Evolutionary conservation across 2,888 invertebrate species (phyloP), one percentile per base, ranked within the genome.

Genomic region (Hanleya hanleyi): DNA sequence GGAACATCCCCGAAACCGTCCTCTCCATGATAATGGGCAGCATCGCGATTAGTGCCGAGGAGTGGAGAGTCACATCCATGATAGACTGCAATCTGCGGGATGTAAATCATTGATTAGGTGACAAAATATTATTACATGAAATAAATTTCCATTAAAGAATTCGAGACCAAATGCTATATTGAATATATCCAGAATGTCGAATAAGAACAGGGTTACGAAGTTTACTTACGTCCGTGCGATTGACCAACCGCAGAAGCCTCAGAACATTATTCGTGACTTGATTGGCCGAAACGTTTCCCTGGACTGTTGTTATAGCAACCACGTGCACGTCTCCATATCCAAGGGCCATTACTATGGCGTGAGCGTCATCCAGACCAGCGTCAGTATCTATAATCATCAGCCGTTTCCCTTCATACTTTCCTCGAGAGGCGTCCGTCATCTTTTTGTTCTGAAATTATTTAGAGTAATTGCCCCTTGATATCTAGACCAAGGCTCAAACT

Each of bases 1-100:
- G 91, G 91, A 12, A 92, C 91, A 85, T 95, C 94, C 1, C 95
- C 95, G 73, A 95, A 93, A 1, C 95, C 95, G 88, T 95, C 95
- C 32, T 86, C 83, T 0, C 95, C 95, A 83, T 93, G 93, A 79
- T 92, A 95, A 78, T 91, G 66, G 29, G 72, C 68, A 32, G 68
- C 76, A 1, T 68, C 62, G 26, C 68, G 71, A 37, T 71, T 57
- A 62, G 76, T 71, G 18, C 76, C 80, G 49, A 82, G 67, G 62
- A 82, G 67, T 47, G 81, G 76, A n/a, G 69, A 83, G 9, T 85
- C 81, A 18, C 91, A 88, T 0, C 92, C 92, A 1, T 79, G 78
- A 77, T 91, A 93, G 0, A 93, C 91, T 0, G 92, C 92, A 72
- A 93, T 91, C 93, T 93, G 79, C 32, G 67, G 26, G 18, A 41